Conservation (phyloP, 2,888 invertebrate genomes). For the Ecliptopera silaceata region DNA sequence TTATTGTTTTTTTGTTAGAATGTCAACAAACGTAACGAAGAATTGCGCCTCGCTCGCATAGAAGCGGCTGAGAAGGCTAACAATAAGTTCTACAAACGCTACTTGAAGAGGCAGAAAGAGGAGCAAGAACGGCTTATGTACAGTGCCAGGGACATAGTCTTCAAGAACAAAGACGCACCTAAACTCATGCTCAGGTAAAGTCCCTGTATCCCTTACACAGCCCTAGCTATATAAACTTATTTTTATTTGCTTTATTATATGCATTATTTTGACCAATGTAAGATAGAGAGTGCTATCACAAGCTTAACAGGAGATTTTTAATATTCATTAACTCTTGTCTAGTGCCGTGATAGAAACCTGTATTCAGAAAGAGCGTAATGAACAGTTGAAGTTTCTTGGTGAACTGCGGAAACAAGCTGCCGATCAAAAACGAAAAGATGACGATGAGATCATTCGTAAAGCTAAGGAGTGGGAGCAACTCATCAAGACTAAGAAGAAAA, state of each 20-base stretch:
- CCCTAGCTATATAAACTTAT: too few relatives aligned
- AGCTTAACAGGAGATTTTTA: too few relatives aligned
- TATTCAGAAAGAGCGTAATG: slow-evolving; percentile 67
- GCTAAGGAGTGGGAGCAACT: slow-evolving; percentile 67
- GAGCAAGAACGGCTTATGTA: slow-evolving; percentile 65
- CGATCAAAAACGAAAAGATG: slow-evolving; percentile 55
- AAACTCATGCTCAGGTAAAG: slow-evolving; percentile 70
- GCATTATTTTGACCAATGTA: too few relatives aligned
- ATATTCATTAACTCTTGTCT: background rate
- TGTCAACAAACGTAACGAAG: slow-evolving; percentile 73
- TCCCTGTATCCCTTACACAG: too few relatives aligned
- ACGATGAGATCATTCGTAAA: slow-evolving; percentile 56
- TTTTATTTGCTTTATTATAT: too few relatives aligned
- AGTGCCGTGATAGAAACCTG: slow-evolving; percentile 75
- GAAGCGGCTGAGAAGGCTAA: slow-evolving; percentile 65
- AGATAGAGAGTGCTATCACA: too few relatives aligned
- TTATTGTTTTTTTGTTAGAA: slow-evolving; percentile 50
- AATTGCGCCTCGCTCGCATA: slow-evolving; percentile 60
- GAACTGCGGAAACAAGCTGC: slow-evolving; percentile 54
- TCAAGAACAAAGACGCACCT: slow-evolving; percentile 76
- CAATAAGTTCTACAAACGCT: slow-evolving; percentile 64
- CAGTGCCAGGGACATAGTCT: slow-evolving; percentile 69
- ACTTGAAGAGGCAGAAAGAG: slow-evolving; percentile 58
- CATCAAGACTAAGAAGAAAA: slow-evolving; percentile 44
- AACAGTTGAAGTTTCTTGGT: slow-evolving; percentile 64